These are phyloP conservation scores for Heliothis peltigera DNA, from an alignment of 2,888 invertebrate genomes.

Conservation along the genomic window DNA sequence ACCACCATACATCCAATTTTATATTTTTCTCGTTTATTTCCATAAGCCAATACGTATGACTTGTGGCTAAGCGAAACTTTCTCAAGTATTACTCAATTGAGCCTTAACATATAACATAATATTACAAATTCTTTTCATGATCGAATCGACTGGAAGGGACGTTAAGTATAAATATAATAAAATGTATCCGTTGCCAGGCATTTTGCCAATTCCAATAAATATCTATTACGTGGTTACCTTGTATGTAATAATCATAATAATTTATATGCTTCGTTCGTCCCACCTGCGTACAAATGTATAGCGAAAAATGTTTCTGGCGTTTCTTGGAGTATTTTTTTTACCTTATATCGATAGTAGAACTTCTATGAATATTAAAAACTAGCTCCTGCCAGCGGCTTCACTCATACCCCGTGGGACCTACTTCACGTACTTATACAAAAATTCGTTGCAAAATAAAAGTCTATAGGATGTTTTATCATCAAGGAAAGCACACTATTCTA, in stretches of 20 bases:
- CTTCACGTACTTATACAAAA: no score
- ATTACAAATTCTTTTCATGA: slow-evolving; percentile 6
- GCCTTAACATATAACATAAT: slow-evolving; percentile 17
- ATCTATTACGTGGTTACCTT: slow-evolving; percentile 23
- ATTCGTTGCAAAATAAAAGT: no score
- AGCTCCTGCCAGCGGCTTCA: no score
- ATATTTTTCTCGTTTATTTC: no score
- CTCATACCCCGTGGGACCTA: no score
- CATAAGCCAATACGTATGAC: neutral
- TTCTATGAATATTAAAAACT: neutral
- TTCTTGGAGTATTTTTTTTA: neutral
- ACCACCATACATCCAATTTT: no score
- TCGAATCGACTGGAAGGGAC: slow-evolving; percentile 40
- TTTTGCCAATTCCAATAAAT: slow-evolving; percentile 44
- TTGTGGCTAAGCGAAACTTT: slow-evolving; percentile 7
- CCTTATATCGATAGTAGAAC: no score
- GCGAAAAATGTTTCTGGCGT: slow-evolving; percentile 8
- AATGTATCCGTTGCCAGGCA: slow-evolving; percentile 37
- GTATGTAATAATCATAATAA: slow-evolving; percentile 20
- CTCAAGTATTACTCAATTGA: neutral
- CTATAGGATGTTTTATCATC: no score
- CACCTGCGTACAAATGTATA: neutral
- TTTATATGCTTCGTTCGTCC: slow-evolving; percentile 28
- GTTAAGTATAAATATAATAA: slow-evolving; percentile 31
- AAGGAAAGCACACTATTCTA: no score